Conservation (phyloP, 2,113 vertebrate genomes). For the Boleophthalmus pectinirostris region DNA sequence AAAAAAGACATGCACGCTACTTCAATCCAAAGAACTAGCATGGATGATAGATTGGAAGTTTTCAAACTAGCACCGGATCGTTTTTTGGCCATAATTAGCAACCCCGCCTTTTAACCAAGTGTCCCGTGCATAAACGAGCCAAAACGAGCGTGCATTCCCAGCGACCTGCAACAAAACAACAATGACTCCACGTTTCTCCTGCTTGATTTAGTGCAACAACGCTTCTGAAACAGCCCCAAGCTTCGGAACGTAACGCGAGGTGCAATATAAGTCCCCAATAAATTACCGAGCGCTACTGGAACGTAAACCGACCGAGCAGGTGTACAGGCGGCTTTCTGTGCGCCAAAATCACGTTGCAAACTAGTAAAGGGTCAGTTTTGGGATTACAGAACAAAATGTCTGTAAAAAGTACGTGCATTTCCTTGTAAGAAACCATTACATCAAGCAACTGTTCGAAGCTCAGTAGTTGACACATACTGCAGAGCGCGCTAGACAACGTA, state of each 20-base stretch:
- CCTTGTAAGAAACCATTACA: neutral
- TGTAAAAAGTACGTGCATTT: neutral
- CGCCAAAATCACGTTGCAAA: neutral
- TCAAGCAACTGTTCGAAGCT: neutral
- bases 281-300: neutral
- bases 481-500: slow-evolving; percentile 22
- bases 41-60: neutral
- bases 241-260: neutral
- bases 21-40: neutral
- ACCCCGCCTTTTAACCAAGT: neutral
- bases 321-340: neutral
- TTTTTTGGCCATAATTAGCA: neutral
- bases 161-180: neutral
- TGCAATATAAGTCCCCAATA: neutral
- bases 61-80: neutral
- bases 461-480: slow-evolving; percentile 11
- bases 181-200: neutral
- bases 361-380: neutral
- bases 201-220: neutral
- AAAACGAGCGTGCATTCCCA: neutral
- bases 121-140: neutral
- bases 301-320: neutral
- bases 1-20: neutral
- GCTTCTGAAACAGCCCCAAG: neutral
- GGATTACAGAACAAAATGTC: neutral